Evolutionary conservation across 2,797 vertebrate genomes (phyloP), one percentile per base, ranked within the genome.

Genomic region (Gymnocypris eckloni): DNA sequence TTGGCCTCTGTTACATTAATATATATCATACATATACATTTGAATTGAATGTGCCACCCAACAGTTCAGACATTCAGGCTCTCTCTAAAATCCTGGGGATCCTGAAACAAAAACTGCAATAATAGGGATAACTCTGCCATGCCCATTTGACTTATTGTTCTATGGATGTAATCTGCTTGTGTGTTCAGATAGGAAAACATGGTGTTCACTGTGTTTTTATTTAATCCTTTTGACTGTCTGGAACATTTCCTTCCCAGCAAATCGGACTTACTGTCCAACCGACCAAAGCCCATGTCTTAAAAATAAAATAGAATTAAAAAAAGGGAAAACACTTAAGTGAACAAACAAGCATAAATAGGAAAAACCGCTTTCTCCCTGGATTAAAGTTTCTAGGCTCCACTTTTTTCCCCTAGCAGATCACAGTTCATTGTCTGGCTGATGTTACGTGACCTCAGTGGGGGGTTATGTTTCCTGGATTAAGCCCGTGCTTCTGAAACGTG

Each of bases 311-410:
- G 25, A 28, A 59, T 25, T 37, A 6, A 28, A 52, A 25, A 25
- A 71, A 18, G 67, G 33, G 43, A 3, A 75, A 54, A 48, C 33
- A 52, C 41, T 76, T 70, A 89, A 90, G 90, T 89, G 73, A 92
- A 81, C 87, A 88, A 90, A 88, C 79, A 89, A 69, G 16, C 78
- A 89, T 79, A 72, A 64, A 86, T 86, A 83, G 81, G 81, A 81
- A 86, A 90, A 90, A 81, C 85, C 89, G 91, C 83, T 92, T 90
- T 87, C 76, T 90, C n/a, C 43, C 6, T 83, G 72, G 54, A 76
- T 83, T 41, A 22, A 81, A 88, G 87, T 91, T 92, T 93, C 92
- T 90, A 92, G 87, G 4, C 9, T 54, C 25, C 52, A 69, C 28
- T 22, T 56, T 69, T 10, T 48, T 13, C 18, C 41, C 61, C 59